A percentile compares a stretch with the other conserved stretches of the same genome.
These are phyloP conservation scores for Galleria mellonella DNA, from an alignment of 1,140 invertebrate genomes.

Conservation along the genomic window DNA sequence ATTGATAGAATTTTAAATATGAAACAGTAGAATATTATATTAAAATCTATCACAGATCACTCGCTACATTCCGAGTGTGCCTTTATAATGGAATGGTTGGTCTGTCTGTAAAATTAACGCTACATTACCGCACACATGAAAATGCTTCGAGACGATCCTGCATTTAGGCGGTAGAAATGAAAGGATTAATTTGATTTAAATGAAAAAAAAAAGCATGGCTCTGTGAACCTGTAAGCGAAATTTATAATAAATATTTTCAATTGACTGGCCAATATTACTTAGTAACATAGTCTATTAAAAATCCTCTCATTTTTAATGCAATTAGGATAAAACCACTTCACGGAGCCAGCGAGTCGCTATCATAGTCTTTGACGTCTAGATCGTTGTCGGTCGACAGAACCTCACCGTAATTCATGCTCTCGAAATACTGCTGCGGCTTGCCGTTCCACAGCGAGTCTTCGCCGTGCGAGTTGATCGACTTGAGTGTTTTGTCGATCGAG, in stretches of 20 bases:
- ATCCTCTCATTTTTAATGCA: too few relatives aligned
- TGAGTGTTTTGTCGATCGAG: conserved; percentile 37
- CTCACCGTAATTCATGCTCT: conserved; percentile 55
- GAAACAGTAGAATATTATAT: background rate
- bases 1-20: background rate
- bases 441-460: conserved; percentile 57
- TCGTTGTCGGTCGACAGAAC: background rate
- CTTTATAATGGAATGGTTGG: conserved; percentile 19
- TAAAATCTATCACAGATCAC: conserved; percentile 40
- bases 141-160: background rate
- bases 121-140: background rate
- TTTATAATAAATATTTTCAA: too few relatives aligned
- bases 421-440: conserved; percentile 61
- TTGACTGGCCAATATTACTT: too few relatives aligned
- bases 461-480: conserved; percentile 23
- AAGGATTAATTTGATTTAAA: background rate
- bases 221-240: too few relatives aligned
- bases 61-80: conserved; percentile 12
- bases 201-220: too few relatives aligned
- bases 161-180: background rate
- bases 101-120: background rate
- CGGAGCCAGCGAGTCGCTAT: conserved; percentile 54
- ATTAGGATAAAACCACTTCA: conserved; percentile 4
- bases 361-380: conserved; percentile 40
- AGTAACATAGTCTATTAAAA: too few relatives aligned